Conservation (phyloP, 2,113 vertebrate genomes). For the Rousettus leschenaultii region DNA sequence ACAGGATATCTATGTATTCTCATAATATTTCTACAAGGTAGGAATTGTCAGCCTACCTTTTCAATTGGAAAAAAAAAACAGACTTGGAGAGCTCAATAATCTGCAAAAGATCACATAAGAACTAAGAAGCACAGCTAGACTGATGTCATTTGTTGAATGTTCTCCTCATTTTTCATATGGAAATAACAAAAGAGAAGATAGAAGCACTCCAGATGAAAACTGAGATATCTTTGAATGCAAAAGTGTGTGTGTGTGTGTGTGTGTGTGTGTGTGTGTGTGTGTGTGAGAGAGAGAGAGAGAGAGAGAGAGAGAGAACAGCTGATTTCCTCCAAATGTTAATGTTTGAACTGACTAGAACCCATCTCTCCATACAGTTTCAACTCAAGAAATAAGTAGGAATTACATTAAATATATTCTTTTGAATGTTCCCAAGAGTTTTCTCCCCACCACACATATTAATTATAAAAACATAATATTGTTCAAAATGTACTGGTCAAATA, state of each 20-base stretch:
- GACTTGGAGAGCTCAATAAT: not conserved
- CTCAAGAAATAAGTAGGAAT: not conserved
- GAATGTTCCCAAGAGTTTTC: not conserved
- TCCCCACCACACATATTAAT: not conserved
- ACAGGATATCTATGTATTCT: not conserved
- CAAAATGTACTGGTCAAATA: not conserved
- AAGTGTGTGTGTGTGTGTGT: too few relatives aligned
- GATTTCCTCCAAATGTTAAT: not conserved
- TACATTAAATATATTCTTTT: not conserved
- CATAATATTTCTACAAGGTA: not conserved
- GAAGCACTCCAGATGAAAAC: not conserved
- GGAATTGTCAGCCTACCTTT: not conserved
- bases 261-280: too few relatives aligned
- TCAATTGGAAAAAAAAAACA: not conserved
- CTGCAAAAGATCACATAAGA: not conserved
- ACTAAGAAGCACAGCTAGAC: not conserved
- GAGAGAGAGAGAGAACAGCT: not conserved
- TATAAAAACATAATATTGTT: conserved; percentile 14
- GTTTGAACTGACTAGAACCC: not conserved
- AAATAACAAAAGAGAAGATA: not conserved
- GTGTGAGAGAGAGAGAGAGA: not conserved
- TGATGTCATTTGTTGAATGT: not conserved
- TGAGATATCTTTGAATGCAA: not conserved
- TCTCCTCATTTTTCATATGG: not conserved
- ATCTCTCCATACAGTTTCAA: not conserved